Conservation (phyloP, 2,113 vertebrate species). For the Callorhinus ursinus region DNA sequence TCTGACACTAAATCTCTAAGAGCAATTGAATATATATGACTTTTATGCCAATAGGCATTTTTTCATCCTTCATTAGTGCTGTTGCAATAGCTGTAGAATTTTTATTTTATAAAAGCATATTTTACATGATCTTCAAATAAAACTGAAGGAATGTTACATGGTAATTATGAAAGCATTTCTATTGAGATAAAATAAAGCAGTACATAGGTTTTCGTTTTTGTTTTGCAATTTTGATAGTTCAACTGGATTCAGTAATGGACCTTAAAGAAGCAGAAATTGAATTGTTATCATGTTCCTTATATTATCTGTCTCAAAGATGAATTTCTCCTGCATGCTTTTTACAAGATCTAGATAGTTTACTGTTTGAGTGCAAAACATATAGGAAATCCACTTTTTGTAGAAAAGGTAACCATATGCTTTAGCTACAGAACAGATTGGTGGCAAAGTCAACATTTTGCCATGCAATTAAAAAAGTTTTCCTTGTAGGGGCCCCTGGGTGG, state of each 20-base stretch:
- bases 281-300: neutral
- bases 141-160: neutral
- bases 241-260: neutral
- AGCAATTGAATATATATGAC: slow-evolving; percentile 15
- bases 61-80: neutral
- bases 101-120: slow-evolving; percentile 10
- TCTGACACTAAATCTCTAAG: neutral
- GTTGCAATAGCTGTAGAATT: neutral
- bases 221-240: slow-evolving; percentile 18
- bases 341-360: neutral
- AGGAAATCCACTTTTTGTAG: neutral
- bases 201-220: neutral
- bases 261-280: neutral
- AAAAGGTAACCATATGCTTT: neutral
- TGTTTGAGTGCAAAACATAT: neutral
- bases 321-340: neutral
- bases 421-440: neutral
- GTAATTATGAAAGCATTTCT: neutral
- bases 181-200: neutral
- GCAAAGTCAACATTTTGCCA: neutral
- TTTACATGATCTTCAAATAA: slow-evolving; percentile 44
- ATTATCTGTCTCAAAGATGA: slow-evolving; percentile 12
- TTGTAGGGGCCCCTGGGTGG: neutral
- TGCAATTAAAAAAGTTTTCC: neutral
- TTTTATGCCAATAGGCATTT: neutral